Percentiles rank a stretch among this genome's conserved stretches.
Evolutionary conservation across 2,888 invertebrate species (phyloP).

Genomic region (Phania funesta): DNA sequence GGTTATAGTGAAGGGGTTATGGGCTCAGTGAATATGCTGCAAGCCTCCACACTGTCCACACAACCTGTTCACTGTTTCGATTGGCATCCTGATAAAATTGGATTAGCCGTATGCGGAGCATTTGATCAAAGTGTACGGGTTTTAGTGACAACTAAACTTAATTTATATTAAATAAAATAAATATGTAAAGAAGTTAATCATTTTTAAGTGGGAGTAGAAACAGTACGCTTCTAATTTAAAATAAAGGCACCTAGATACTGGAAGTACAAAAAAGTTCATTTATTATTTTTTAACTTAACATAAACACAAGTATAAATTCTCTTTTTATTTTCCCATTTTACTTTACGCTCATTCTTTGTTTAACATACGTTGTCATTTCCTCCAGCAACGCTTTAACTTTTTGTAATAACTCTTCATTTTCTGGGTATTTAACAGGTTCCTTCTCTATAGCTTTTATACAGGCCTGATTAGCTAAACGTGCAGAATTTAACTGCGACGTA

Average conservation of each 20-base stretch:
- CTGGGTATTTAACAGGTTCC: conserved; percentile 81
- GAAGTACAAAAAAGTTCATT: neutral
- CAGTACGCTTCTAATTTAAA: neutral
- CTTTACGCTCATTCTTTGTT: conserved; percentile 72
- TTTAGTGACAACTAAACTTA: conserved; percentile 92
- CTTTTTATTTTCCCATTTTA: conserved; percentile 1
- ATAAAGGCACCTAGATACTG: neutral
- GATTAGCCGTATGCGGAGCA: conserved; percentile 92
- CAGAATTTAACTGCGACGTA: conserved; percentile 83
- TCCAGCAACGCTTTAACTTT: conserved; percentile 79
- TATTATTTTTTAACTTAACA: neutral
- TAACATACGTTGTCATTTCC: conserved; percentile 69
- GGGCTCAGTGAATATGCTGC: conserved; percentile 88
- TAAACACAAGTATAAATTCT: neutral
- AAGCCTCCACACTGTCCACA: conserved; percentile 89
- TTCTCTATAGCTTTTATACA: conserved; percentile 81
- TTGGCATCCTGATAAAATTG: conserved; percentile 95
- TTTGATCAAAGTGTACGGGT: conserved; percentile 95
- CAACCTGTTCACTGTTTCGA: conserved; percentile 95
- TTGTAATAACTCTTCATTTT: conserved; percentile 78
- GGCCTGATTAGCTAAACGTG: conserved; percentile 82
- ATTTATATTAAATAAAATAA: conserved; percentile 81
- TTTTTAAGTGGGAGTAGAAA: conserved; percentile 33
- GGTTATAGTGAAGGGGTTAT: conserved; percentile 88
- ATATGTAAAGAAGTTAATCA: neutral